Base-by-base conservation (phyloP, 2,113 vertebrate genomes). In the Callipepla squamata region DNA sequence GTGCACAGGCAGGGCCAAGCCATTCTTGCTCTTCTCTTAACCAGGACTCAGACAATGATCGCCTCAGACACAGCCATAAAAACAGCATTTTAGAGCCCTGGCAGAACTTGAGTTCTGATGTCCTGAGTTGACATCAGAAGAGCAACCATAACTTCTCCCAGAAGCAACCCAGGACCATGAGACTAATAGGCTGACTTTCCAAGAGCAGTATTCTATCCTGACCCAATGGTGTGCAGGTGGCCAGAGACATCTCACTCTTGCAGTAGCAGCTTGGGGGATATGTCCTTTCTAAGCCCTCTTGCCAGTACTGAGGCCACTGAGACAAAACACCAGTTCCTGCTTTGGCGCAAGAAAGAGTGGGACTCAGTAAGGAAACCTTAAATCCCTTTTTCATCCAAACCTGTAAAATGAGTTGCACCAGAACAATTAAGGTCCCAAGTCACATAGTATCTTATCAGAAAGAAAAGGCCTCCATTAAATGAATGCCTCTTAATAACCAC, bases 21-120 rank as follows among this genome's bases (percentile, higher is more conserved):
- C 1, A 0, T 22, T 1, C 6, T 84, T 4, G 1, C 23, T 22
- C 14, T 88, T 72, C 70, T n/a, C 34, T 4, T 2, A 11, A 1
- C 8, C 72, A 73, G 65, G 65, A 34, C 3, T 30, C 1, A 5
- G 26, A 45, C 16, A 87, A 4, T 6, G 82, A 50, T 15, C 80
- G 0, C n/a, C 72, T 75, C 51, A 78, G 47, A 16, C 2, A 13
- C 2, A 69, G 30, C 0, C 38, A 55, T 16, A 75, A n/a, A 26
- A 50, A 77, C 0, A 2, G 3, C 2, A 0, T 19, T 57, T 34
- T 32, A 36, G 40, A 72, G 13, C 11, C 10, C 28, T 68, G 38
- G 23, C 10, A 82, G 79, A 79, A 50, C 7, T 2, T 26, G 16
- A 8, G 11, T 69, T 26, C n/a, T 19, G 18, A 69, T 10, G 26